These are phyloP conservation scores for Hemiprocne comata DNA, from an alignment of 2,113 vertebrate genomes.

Conservation along the genomic window DNA sequence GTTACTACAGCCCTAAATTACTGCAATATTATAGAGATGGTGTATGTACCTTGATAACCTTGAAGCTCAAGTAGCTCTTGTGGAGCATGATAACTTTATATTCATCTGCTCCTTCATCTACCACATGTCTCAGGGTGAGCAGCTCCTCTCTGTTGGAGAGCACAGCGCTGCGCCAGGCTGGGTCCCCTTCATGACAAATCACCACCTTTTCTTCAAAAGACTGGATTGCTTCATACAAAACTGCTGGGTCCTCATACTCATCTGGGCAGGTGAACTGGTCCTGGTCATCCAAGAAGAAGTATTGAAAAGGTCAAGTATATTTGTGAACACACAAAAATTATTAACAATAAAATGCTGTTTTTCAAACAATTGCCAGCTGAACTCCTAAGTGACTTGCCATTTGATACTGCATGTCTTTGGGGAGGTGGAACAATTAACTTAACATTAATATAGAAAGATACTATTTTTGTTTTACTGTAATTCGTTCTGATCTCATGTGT, in stretches of 20 bases:
- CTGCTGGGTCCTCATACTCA: conserved; percentile 90
- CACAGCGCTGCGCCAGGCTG: conserved; percentile 91
- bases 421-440: neutral
- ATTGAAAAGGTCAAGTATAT: neutral
- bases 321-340: neutral
- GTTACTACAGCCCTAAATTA: neutral
- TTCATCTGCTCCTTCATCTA: conserved; percentile 93
- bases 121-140: conserved; percentile 93
- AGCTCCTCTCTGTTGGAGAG: conserved; percentile 92
- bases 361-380: neutral
- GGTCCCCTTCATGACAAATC: conserved; percentile 96
- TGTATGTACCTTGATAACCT: conserved; percentile 92
- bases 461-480: neutral
- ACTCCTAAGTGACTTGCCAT: neutral
- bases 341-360: neutral
- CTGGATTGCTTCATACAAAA: conserved; percentile 91
- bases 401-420: neutral
- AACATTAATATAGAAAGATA: neutral
- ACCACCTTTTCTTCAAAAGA: conserved; percentile 90
- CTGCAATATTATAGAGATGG: neutral
- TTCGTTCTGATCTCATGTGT: neutral
- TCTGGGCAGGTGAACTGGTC: conserved; percentile 98
- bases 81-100: conserved; percentile 99
- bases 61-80: conserved; percentile 94
- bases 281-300: conserved; percentile 64